Conservation (phyloP, 2,113 vertebrate genomes). For the Grammomys dolichurus region DNA sequence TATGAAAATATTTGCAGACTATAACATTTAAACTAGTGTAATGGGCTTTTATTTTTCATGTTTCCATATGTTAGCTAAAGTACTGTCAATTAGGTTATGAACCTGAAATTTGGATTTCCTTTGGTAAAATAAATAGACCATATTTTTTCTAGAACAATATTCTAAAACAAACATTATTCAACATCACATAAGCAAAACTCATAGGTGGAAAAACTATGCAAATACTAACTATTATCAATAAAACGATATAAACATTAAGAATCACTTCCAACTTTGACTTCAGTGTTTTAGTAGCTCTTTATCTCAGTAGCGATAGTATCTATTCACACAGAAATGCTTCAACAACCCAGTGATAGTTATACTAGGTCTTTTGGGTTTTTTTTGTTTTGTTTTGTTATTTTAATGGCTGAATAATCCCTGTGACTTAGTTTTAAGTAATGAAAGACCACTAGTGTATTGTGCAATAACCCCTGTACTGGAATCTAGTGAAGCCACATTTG, state of each 20-base stretch:
- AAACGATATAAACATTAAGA: neutral
- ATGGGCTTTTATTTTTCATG: neutral
- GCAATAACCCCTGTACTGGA: neutral
- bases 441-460: rapidly evolving
- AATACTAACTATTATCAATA: too few relatives aligned
- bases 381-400: neutral
- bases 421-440: neutral
- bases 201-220: neutral
- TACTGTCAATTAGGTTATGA: neutral
- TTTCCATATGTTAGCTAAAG: neutral
- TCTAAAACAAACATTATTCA: neutral
- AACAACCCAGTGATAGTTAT: neutral
- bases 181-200: neutral
- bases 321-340: neutral
- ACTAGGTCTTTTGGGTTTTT: neutral
- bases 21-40: neutral
- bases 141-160: neutral
- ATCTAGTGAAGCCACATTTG: neutral
- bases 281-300: neutral
- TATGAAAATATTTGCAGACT: neutral
- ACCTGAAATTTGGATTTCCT: neutral
- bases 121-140: neutral
- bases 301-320: neutral
- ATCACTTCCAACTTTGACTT: neutral
- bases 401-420: neutral